Conservation (phyloP, 2,113 vertebrate genomes). For the Aphelocoma coerulescens region DNA sequence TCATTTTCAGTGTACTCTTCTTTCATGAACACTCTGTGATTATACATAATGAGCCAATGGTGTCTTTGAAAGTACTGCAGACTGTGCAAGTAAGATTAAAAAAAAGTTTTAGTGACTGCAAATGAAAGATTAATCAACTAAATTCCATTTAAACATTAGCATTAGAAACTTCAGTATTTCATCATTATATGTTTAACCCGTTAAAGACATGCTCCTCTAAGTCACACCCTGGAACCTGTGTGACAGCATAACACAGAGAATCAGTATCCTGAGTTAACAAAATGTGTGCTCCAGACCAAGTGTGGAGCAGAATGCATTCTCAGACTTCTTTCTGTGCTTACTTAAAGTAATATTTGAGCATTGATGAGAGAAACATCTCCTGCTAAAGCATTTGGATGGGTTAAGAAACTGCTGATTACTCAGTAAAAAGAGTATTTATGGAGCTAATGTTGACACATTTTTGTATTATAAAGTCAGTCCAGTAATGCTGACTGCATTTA, state of each 20-base stretch:
- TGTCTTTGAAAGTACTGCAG: slow-evolving; percentile 69
- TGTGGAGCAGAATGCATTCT: not conserved
- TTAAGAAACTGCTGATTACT: not conserved
- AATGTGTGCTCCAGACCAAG: not conserved
- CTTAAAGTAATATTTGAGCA: not conserved
- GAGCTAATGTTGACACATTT: not conserved
- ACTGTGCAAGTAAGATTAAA: slow-evolving; percentile 61
- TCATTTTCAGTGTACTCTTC: slow-evolving; percentile 61
- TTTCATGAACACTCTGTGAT: slow-evolving; percentile 65
- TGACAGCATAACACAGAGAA: not conserved
- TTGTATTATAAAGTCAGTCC: not conserved
- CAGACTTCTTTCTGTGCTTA: fast-evolving
- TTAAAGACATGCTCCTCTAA: not conserved
- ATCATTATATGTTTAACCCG: slow-evolving; percentile 21
- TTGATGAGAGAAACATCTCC: not conserved
- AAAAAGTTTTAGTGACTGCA: slow-evolving; percentile 43
- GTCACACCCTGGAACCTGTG: not conserved
- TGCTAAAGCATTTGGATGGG: not conserved
- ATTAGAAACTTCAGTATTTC: slow-evolving; percentile 15
- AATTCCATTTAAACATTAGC: slow-evolving; percentile 55
- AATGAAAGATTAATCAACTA: slow-evolving; percentile 73
- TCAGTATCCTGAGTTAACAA: not conserved
- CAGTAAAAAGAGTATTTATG: not conserved
- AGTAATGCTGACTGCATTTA: not conserved
- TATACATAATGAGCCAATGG: slow-evolving; percentile 71